Base-by-base conservation (phyloP, 2,797 vertebrate genomes). In the Poecilia velifera region DNA sequence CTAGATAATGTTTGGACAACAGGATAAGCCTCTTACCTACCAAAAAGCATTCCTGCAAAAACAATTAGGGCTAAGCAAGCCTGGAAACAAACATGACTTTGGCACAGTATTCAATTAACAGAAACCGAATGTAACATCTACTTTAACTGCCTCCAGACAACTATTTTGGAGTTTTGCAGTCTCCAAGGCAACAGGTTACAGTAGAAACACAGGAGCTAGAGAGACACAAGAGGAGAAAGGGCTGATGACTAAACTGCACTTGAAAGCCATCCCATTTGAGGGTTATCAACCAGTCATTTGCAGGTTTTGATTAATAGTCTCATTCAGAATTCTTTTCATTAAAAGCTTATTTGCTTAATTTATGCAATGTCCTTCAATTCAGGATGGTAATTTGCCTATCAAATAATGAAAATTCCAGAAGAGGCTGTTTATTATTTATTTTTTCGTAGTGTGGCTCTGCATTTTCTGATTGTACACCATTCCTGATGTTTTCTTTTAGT, bases 121-220 rank as follows among this genome's bases (percentile, higher is more conserved):
- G 57, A 39, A 70, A 83, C 72, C 74, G 84, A 84, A 90, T 83
- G 80, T 85, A 85, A 83, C 79, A 62, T 83, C 86, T 39, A 10
- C 79, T 82, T 79, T 76, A 76, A 68, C 72, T 31, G 72, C 76
- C 74, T 82, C 70, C 77, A 77, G 57, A 4, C 73, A 36, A 78
- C 79, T 86, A 64, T 86, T 89, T 87, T 78, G 72, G 55, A 82
- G 81, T 41, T 62, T 74, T 6, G 25, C 86, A n/a, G 93, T 95
- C 90, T 90, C 93, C 93, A 93, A 87, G 91, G 93, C 92, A 92
- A 94, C 94, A 93, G 84, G 91, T 92, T 88, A 86, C 86, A 72
- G 81, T 16, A 66, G 55, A 84, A 77, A 76, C 55, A 62, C 22
- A 22, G 74, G 43, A 55, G 53, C 76, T 79, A 82, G 20, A 79